Conservation (phyloP, 2,797 vertebrate genomes). For the Falco naumanni region DNA sequence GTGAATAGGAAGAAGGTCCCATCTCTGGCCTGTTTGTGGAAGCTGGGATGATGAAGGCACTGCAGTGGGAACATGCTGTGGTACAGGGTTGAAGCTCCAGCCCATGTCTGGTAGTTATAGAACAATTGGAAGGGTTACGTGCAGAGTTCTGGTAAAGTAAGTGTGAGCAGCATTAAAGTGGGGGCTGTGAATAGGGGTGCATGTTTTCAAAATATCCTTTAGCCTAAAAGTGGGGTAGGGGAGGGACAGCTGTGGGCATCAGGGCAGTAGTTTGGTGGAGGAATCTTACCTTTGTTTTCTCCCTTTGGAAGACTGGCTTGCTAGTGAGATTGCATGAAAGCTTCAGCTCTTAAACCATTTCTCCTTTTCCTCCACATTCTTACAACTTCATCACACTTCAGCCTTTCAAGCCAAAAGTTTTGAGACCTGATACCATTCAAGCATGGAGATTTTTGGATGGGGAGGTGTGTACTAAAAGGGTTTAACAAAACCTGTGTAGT, state of each 20-base stretch:
- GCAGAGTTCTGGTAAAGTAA: constrained; percentile 73
- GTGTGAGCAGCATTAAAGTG: constrained; percentile 26
- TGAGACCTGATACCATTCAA: background rate
- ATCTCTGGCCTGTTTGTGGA: constrained; percentile 68
- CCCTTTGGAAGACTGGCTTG: constrained; percentile 54
- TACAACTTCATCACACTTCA: constrained; percentile 14
- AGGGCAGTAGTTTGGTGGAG: constrained; percentile 10
- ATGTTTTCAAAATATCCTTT: constrained; percentile 35
- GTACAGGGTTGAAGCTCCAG: constrained; percentile 72
- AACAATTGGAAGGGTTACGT: constrained; percentile 71
- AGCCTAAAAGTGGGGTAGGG: background rate
- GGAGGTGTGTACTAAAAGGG: background rate
- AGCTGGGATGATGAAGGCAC: constrained; percentile 73
- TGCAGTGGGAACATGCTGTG: constrained; percentile 66
- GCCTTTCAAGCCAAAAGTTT: constrained; percentile 20
- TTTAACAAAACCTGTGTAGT: background rate
- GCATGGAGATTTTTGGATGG: background rate
- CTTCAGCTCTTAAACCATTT: constrained; percentile 33
- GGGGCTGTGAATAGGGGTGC: constrained; percentile 44
- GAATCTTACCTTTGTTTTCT: constrained; percentile 46
- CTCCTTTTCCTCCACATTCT: background rate
- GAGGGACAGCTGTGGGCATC: background rate
- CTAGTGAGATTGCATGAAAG: constrained; percentile 61
- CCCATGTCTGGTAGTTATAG: constrained; percentile 71
- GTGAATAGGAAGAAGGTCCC: constrained; percentile 72